Evolutionary conservation across 2,888 invertebrate genomes (phyloP).

Genomic region (Lathronympha strigana): DNA sequence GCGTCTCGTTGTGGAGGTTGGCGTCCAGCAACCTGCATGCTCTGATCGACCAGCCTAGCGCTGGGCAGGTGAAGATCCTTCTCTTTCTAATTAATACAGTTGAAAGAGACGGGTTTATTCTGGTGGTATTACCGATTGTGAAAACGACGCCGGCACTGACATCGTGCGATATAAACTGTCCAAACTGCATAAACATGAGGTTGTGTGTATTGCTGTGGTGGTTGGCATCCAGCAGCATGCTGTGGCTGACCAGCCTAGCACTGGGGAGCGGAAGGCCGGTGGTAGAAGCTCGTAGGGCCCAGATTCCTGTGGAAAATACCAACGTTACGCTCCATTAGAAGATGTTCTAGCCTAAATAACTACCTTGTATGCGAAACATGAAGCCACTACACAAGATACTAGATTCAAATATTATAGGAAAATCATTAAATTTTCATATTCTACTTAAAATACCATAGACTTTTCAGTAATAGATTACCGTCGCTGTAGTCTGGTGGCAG

Average conservation of each 20-base stretch:
- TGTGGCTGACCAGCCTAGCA: conserved; percentile 87
- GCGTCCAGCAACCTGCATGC: no score
- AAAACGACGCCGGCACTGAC: conserved; percentile 88
- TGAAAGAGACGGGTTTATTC: no score
- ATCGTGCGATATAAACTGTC: conserved; percentile 91
- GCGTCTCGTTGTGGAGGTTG: no score
- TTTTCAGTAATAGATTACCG: conserved; percentile 61
- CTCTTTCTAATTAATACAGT: no score
- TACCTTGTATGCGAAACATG: no score
- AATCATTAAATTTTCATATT: no score
- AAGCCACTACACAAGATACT: no score
- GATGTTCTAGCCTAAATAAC: no score
- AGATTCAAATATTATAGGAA: no score
- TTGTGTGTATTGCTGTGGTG: conserved; percentile 86
- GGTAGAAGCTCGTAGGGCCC: conserved; percentile 80
- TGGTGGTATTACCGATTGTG: conserved; percentile 87
- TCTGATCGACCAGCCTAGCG: no score
- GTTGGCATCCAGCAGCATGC: conserved; percentile 84
- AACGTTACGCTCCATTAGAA: no score
- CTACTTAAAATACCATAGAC: not conserved
- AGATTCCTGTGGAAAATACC: conserved; percentile 61
- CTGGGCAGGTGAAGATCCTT: no score
- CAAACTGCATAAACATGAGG: conserved; percentile 90
- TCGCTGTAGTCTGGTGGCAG: conserved; percentile 88
- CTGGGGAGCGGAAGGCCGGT: conserved; percentile 83